Percentiles rank a stretch among this genome's conserved stretches.
Evolutionary conservation across 2,888 invertebrate genomes (phyloP).

Genomic region (Danaus chrysippus): DNA sequence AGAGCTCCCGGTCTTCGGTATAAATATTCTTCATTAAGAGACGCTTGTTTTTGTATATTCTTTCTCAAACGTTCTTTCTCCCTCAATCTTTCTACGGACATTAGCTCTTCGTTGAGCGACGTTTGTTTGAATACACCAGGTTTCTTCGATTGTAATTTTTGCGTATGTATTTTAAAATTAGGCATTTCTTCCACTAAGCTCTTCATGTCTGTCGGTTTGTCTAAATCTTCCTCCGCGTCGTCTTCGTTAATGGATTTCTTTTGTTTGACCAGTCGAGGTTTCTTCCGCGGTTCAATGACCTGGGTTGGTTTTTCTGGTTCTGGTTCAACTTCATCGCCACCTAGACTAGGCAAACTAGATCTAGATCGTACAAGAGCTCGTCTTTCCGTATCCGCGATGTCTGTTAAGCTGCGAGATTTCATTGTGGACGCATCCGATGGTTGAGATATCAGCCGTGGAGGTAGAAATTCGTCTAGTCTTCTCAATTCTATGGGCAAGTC

Average conservation of each 20-base stretch:
- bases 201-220: slow-evolving; percentile 85
- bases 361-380: slow-evolving; percentile 85
- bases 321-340: slow-evolving; percentile 59
- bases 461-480: slow-evolving; percentile 82
- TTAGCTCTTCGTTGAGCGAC: slow-evolving; percentile 92
- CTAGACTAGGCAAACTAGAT: slow-evolving; percentile 86
- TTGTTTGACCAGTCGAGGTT: slow-evolving; percentile 90
- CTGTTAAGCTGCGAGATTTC: slow-evolving; percentile 91
- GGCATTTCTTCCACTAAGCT: slow-evolving; percentile 82
- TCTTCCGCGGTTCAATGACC: slow-evolving; percentile 77
- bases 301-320: slow-evolving; percentile 46
- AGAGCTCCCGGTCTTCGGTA: slow-evolving; percentile 82
- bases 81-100: slow-evolving; percentile 90
- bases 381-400: slow-evolving; percentile 87
- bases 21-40: slow-evolving; percentile 91
- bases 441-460: slow-evolving; percentile 69
- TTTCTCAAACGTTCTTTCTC: slow-evolving; percentile 90
- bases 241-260: slow-evolving; percentile 91
- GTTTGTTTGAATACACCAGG: slow-evolving; percentile 88
- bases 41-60: slow-evolving; percentile 93
- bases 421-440: slow-evolving; percentile 80
- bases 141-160: slow-evolving; percentile 67
- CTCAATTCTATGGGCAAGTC: slow-evolving; percentile 94
- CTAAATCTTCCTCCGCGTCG: slow-evolving; percentile 81
- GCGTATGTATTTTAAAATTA: slow-evolving; percentile 80